Percentiles rank a stretch among this genome's conserved stretches.
phyloP scores from a whole-genome alignment of 1,140 invertebrate species.

The Chironomus tepperi region DNA sequence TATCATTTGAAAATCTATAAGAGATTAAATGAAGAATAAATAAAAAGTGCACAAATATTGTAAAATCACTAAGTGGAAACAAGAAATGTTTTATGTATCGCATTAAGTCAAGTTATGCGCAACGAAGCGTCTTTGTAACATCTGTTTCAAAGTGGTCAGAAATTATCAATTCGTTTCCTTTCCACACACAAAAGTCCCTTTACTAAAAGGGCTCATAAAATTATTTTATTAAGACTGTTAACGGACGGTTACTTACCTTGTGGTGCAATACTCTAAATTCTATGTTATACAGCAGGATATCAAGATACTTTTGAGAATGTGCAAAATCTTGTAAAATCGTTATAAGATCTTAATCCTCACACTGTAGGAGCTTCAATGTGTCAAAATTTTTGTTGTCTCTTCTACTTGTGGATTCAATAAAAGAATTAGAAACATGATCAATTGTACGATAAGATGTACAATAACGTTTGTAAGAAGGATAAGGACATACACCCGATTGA shows the following conservation, averaged over 20 bases:
- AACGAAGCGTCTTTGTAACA: neutral
- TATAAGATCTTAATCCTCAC: conserved; percentile 19
- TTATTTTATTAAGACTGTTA: neutral
- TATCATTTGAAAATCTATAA: neutral
- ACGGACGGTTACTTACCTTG: neutral
- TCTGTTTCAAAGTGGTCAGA: conserved; percentile 19
- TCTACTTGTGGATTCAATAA: too few relatives aligned
- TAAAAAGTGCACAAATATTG: neutral
- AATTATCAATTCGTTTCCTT: conserved; percentile 20
- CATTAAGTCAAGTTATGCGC: neutral
- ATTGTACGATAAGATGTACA: neutral
- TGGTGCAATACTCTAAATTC: neutral
- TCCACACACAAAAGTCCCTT: neutral
- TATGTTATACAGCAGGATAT: neutral
- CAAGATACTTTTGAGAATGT: neutral
- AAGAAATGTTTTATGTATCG: neutral
- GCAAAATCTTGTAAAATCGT: conserved; percentile 1
- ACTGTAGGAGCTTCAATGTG: neutral
- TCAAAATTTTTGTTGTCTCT: too few relatives aligned
- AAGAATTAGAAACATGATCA: too few relatives aligned
- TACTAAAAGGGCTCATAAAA: neutral
- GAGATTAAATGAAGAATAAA: neutral
- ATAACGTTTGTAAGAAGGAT: neutral
- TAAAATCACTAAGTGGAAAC: neutral
- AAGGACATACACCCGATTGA: conserved; percentile 20